Conservation (phyloP, 64 coral and sea anemone species). For the Pocillopora damicornis region DNA sequence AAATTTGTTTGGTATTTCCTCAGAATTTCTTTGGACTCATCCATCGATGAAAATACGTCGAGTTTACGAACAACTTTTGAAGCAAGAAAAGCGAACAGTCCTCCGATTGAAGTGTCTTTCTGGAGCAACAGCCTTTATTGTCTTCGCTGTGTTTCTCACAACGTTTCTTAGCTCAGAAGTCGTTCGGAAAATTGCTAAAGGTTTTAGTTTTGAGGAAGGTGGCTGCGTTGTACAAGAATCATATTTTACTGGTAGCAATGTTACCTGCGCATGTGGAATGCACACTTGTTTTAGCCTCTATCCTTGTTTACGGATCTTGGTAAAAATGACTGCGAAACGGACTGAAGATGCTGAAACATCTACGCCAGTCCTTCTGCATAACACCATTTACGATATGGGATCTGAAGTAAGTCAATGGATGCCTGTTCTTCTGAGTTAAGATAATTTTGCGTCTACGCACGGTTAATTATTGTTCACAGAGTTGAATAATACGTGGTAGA, state of each 20-base stretch:
- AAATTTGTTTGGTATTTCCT: not conserved
- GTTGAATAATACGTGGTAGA: not conserved
- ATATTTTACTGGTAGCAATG: not conserved
- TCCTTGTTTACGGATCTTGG: constrained; percentile 2
- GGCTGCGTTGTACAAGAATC: not conserved
- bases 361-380: not conserved
- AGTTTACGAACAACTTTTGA: constrained; percentile 24
- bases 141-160: not conserved
- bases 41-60: constrained; percentile 2
- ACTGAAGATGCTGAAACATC: not conserved
- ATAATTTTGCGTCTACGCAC: not conserved
- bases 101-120: constrained; percentile 10
- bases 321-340: not conserved
- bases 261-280: constrained; percentile 4
- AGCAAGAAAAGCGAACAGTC: constrained; percentile 5
- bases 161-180: not conserved
- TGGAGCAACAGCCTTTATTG: not conserved
- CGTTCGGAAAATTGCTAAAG: constrained; percentile 9
- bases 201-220: not conserved
- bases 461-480: not conserved
- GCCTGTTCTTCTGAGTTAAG: not conserved
- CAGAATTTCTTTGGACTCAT: not conserved
- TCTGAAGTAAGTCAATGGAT: not conserved
- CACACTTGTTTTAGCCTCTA: not conserved
- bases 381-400: constrained; percentile 19